Conservation (phyloP, 2,888 invertebrate genomes). For the Drosophila rellima region DNA sequence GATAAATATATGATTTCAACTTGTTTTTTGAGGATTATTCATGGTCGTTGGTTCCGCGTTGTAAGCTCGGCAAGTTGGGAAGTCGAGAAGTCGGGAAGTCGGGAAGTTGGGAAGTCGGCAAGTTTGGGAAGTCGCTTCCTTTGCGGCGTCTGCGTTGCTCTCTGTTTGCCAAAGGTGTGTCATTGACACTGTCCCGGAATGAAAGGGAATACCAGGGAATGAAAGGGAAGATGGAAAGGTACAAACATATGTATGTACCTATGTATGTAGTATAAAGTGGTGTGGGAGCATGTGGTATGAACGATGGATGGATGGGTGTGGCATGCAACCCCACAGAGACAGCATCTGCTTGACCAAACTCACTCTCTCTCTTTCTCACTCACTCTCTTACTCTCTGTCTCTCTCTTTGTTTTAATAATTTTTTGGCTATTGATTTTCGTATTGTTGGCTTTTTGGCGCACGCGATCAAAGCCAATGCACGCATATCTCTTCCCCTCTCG, state of each 20-base stretch:
- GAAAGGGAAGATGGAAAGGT: constrained; percentile 1
- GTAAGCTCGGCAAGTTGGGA: constrained; percentile 26
- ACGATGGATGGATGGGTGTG: constrained; percentile 53
- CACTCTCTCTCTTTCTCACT: neutral
- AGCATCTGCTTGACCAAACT: constrained; percentile 50
- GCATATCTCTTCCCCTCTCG: constrained; percentile 33
- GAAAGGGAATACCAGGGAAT: neutral
- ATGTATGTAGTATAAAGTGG: neutral
- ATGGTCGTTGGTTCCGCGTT: constrained; percentile 51
- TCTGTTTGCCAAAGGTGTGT: constrained; percentile 67
- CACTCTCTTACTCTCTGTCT: neutral
- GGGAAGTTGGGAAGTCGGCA: constrained; percentile 27
- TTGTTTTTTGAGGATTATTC: constrained; percentile 57
- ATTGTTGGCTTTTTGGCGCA: constrained; percentile 43
- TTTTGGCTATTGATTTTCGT: constrained; percentile 72
- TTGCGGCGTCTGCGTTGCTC: constrained; percentile 27
- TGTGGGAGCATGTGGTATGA: neutral
- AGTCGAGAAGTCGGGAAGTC: constrained; percentile 7
- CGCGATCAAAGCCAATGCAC: constrained; percentile 68
- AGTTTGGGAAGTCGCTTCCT: constrained; percentile 48
- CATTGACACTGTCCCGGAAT: constrained; percentile 60
- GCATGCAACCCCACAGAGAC: constrained; percentile 48
- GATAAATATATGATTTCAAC: neutral
- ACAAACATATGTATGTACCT: too few relatives aligned
- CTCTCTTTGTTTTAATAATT: constrained; percentile 12